Evolutionary conservation across 92 coral and sea anemone species (phyloP).

Genomic region (Palythoa heliodiscus): DNA sequence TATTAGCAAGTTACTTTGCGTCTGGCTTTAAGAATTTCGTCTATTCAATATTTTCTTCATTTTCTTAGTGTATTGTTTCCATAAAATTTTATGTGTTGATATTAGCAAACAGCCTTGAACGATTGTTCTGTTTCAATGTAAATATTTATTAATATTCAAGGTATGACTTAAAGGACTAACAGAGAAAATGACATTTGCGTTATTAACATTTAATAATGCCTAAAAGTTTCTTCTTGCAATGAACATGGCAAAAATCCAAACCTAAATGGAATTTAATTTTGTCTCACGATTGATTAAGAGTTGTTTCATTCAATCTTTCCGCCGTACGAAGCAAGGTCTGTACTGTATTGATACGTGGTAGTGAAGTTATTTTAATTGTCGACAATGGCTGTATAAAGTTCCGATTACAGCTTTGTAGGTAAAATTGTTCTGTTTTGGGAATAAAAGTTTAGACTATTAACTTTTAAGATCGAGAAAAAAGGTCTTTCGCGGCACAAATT

Average conservation of each 20-base stretch:
- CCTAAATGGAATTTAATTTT: constrained; percentile 31
- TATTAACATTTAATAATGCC: constrained; percentile 58
- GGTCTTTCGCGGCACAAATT: not conserved
- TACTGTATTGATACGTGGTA: not conserved
- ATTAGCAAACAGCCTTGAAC: constrained; percentile 43
- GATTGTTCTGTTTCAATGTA: constrained; percentile 58
- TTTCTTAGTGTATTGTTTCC: constrained; percentile 54
- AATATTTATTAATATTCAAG: constrained; percentile 57
- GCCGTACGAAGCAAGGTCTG: not conserved
- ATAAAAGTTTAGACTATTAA: not conserved
- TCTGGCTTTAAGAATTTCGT: not conserved
- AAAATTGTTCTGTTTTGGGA: constrained; percentile 2
- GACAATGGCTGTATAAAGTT: constrained; percentile 21
- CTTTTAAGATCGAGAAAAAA: not conserved
- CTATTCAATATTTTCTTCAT: constrained; percentile 23
- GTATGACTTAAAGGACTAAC: constrained; percentile 43
- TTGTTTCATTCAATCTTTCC: not conserved
- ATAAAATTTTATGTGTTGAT: constrained; percentile 61
- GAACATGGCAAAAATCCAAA: constrained; percentile 19
- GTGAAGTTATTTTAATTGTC: constrained; percentile 10
- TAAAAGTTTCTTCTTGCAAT: constrained; percentile 18
- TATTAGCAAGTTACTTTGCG: not conserved
- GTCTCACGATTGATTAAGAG: constrained; percentile 7
- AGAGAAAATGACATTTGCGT: constrained; percentile 50
- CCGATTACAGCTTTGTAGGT: constrained; percentile 20